Conservation (phyloP, 2,113 vertebrate genomes). For the Patagioenas fasciata region DNA sequence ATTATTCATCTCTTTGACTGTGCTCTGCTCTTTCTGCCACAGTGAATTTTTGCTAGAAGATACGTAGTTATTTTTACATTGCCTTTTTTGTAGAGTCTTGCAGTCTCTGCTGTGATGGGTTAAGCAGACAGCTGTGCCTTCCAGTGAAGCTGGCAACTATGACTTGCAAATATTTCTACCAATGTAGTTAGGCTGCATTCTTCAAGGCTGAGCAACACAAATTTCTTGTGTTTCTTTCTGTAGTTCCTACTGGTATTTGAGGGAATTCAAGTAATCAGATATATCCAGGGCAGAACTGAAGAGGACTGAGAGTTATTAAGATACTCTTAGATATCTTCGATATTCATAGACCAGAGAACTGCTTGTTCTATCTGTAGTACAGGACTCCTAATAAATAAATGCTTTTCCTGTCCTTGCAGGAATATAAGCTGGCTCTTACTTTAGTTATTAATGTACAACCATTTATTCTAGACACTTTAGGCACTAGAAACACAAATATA, state of each 20-base stretch:
- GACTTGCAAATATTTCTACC: conserved; percentile 42
- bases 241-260: background rate
- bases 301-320: background rate
- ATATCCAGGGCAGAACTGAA: background rate
- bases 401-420: background rate
- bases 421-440: background rate
- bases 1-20: conserved; percentile 5
- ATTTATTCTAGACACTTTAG: background rate
- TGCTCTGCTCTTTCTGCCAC: conserved; percentile 1
- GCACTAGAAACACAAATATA: background rate
- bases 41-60: background rate
- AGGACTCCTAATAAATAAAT: background rate
- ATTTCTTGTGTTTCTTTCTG: background rate
- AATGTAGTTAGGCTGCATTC: background rate
- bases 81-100: background rate
- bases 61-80: conserved; percentile 21
- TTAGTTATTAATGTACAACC: background rate
- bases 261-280: background rate
- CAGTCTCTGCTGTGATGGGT: background rate
- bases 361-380: background rate
- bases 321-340: background rate
- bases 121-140: conserved; percentile 28
- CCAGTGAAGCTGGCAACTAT: conserved; percentile 3
- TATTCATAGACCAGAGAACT: background rate
- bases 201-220: background rate